Conservation (phyloP, 2,113 vertebrate species). For the Struthio camelus region DNA sequence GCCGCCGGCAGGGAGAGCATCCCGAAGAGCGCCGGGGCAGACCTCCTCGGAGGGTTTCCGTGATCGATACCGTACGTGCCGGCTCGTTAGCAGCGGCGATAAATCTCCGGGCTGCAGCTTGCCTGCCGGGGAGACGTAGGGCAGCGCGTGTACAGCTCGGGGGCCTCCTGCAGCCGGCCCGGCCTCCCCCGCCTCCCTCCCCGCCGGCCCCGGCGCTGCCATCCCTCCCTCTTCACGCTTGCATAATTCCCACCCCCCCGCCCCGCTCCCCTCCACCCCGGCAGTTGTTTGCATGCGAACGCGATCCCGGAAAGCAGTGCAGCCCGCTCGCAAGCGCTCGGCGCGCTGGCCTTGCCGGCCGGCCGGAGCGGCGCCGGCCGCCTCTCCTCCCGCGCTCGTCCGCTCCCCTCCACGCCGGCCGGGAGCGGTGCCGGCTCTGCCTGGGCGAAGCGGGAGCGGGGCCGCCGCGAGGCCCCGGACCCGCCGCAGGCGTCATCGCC, state of each 20-base stretch:
- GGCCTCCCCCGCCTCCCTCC: neutral
- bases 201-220: neutral
- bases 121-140: neutral
- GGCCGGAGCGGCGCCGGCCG: constrained; percentile 16
- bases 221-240: neutral
- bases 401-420: neutral
- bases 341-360: too few species aligned
- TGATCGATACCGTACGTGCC: neutral
- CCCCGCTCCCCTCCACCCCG: too few species aligned
- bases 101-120: neutral
- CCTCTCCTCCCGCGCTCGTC: neutral
- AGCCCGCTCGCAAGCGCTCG: constrained; percentile 17
- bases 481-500: too few species aligned
- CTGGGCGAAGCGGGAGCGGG: too few species aligned
- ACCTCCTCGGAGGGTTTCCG: neutral
- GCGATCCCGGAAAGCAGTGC: constrained; percentile 25
- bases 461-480: too few species aligned
- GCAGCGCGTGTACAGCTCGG: neutral
- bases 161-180: too few species aligned
- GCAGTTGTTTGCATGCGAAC: constrained; percentile 49
- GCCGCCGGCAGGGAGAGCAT: neutral
- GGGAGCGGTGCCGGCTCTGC: too few species aligned
- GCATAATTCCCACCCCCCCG: constrained; percentile 53
- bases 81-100: neutral
- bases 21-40: too few species aligned